Evolutionary conservation across 2,113 vertebrate species (phyloP).

Genomic region (Gallinago paraguaiae): DNA sequence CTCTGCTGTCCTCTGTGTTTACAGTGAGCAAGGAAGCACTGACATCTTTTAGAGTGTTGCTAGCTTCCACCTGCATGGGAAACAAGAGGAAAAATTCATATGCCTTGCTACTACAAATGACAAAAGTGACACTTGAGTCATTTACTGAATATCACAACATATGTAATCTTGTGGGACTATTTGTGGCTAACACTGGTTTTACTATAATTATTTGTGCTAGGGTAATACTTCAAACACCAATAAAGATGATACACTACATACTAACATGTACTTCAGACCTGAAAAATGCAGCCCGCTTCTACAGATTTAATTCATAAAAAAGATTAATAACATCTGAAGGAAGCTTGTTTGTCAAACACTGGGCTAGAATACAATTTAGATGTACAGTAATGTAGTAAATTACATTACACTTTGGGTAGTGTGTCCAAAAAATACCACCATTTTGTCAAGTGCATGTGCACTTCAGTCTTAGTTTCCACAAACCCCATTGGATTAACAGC

Average conservation of each 20-base stretch:
- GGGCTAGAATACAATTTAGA: not conserved
- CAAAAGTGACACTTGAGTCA: not conserved
- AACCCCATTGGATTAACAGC: not conserved
- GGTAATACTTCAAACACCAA: not conserved
- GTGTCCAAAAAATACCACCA: not conserved
- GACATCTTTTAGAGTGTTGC: conserved; percentile 77
- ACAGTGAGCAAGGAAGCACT: conserved; percentile 79
- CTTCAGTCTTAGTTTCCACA: not conserved
- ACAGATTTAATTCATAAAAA: not conserved
- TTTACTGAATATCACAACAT: not conserved
- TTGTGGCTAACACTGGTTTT: not conserved
- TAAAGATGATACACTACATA: not conserved
- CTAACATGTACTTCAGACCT: not conserved
- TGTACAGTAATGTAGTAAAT: not conserved
- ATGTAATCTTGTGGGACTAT: not conserved
- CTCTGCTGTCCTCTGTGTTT: conserved; percentile 51
- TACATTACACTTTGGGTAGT: not conserved
- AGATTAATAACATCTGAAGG: not conserved
- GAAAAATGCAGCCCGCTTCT: not conserved
- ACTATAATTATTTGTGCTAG: not conserved
- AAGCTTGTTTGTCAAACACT: not conserved
- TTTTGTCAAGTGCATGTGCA: not conserved
- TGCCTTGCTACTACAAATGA: not conserved
- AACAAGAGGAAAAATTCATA: not conserved
- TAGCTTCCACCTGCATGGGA: conserved; percentile 79